These are phyloP conservation scores for Aurelia aurita DNA, from an alignment of 30 jellyfish, hydroid and myxozoan species.

Conservation along the genomic window DNA sequence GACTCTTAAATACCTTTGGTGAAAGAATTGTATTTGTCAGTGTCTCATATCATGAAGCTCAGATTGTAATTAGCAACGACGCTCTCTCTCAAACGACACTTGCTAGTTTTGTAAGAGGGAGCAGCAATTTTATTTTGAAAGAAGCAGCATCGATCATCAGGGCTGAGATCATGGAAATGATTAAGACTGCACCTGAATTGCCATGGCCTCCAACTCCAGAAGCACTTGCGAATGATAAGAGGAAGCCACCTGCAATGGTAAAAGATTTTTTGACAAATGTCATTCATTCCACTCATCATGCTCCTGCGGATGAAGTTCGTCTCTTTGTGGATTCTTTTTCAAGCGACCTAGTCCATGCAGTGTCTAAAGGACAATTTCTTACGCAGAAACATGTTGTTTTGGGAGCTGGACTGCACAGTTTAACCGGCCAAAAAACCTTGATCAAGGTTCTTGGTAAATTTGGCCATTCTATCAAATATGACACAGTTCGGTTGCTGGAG, in stretches of 20 bases:
- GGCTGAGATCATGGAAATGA: conserved; percentile 32
- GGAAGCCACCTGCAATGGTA: conserved; percentile 41
- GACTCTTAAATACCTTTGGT: conserved; percentile 13
- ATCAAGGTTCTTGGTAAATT: too few species aligned
- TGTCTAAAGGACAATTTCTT: conserved; percentile 25
- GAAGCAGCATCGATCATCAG: conserved; percentile 45
- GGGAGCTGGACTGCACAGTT: conserved; percentile 45
- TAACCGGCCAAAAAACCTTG: conserved; percentile 25
- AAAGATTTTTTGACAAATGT: conserved; percentile 17
- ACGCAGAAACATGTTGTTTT: conserved; percentile 29
- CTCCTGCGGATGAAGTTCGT: conserved; percentile 39
- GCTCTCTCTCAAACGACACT: conserved; percentile 18
- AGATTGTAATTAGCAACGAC: conserved; percentile 1
- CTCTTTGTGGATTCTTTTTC: conserved; percentile 19
- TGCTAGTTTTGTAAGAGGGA: conserved; percentile 11
- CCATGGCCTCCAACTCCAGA: conserved; percentile 71
- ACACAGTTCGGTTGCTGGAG: too few species aligned
- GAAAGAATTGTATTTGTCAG: conserved; percentile 21
- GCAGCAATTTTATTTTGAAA: conserved; percentile 16
- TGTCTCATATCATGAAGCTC: conserved; percentile 20
- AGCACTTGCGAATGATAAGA: conserved; percentile 9
- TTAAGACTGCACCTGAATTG: conserved; percentile 19
- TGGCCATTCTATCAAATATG: conserved; percentile 40
- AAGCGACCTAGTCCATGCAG: conserved; percentile 40
- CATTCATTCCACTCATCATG: conserved; percentile 30